Percentiles rank a stretch among this genome's conserved stretches.
Evolutionary conservation across 64 coral and sea anemone genomes (phyloP).

Genomic region (Pachyseris speciosa): DNA sequence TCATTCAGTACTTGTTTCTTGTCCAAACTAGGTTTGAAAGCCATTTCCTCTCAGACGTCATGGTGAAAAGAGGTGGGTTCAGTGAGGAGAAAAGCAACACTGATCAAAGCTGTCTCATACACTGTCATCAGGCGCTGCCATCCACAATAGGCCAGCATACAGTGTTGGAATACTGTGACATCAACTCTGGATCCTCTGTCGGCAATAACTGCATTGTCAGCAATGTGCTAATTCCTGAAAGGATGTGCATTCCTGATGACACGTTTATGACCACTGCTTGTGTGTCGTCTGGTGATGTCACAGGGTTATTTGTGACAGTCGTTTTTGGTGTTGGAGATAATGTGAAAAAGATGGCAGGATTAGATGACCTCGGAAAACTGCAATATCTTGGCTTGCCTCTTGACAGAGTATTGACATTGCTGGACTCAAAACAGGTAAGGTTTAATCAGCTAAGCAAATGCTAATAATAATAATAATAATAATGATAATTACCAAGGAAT

Average conservation of each 20-base stretch:
- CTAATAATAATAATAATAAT: background rate
- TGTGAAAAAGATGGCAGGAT: constrained; percentile 74
- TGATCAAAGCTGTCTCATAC: constrained; percentile 64
- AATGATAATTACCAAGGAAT: background rate
- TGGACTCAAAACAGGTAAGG: constrained; percentile 66
- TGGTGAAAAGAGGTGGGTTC: constrained; percentile 38
- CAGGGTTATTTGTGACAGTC: constrained; percentile 85
- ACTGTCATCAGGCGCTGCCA: constrained; percentile 63
- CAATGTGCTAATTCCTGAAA: constrained; percentile 79
- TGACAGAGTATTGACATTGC: constrained; percentile 61
- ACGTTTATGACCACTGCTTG: constrained; percentile 84
- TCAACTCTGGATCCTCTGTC: constrained; percentile 58
- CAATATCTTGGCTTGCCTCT: constrained; percentile 78
- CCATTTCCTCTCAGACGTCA: constrained; percentile 59
- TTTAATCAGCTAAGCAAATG: background rate
- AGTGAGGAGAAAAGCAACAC: background rate
- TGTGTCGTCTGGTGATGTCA: constrained; percentile 35
- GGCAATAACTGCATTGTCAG: constrained; percentile 84
- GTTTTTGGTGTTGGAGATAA: constrained; percentile 90
- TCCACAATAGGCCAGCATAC: constrained; percentile 60
- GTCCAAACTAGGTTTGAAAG: constrained; percentile 56
- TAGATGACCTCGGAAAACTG: constrained; percentile 65
- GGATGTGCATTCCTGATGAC: constrained; percentile 54
- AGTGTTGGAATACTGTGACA: constrained; percentile 90
- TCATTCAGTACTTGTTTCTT: background rate